A percentile compares a stretch with the other conserved stretches of the same genome.
Conservation (phyloP, 2,888 invertebrate species). For the Pristionchus exspectatus region DNA sequence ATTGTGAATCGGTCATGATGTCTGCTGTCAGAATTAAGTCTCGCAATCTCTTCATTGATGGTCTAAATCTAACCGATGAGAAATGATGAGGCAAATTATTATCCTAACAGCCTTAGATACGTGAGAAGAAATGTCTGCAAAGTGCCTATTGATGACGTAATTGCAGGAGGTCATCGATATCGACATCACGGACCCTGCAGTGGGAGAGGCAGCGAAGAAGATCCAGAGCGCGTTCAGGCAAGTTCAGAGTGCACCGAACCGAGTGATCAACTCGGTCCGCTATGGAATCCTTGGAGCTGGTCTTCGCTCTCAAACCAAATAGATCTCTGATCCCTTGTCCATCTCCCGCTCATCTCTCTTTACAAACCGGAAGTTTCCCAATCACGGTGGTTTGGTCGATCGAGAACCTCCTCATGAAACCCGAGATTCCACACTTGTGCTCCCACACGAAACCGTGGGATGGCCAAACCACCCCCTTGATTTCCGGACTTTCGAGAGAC, state of each 20-base stretch:
- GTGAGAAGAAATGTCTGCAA: not conserved
- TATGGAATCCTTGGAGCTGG: no score
- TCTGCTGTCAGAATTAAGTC: no score
- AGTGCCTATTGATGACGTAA: not conserved
- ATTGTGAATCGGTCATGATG: not conserved
- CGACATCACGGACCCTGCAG: slow-evolving; percentile 69
- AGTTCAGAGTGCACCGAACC: not conserved
- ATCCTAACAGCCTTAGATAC: not conserved
- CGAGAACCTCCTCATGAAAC: not conserved
- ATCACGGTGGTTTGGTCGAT: not conserved
- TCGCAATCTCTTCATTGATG: no score
- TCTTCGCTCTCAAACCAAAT: not conserved
- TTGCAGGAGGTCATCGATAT: slow-evolving; percentile 65
- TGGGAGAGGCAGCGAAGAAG: slow-evolving; percentile 69
- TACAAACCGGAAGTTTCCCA: not conserved
- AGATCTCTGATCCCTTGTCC: not conserved
- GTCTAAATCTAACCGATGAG: no score
- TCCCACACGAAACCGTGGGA: slow-evolving; percentile 2
- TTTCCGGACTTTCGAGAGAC: slow-evolving; percentile 21
- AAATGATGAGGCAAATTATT: no score
- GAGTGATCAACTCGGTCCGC: no score
- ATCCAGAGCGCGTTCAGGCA: slow-evolving; percentile 69
- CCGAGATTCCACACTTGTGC: not conserved
- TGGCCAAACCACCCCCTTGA: not conserved
- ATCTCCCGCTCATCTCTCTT: not conserved